Base-by-base conservation (phyloP, 1,140 invertebrate genomes). In the Diabrotica undecimpunctata region DNA sequence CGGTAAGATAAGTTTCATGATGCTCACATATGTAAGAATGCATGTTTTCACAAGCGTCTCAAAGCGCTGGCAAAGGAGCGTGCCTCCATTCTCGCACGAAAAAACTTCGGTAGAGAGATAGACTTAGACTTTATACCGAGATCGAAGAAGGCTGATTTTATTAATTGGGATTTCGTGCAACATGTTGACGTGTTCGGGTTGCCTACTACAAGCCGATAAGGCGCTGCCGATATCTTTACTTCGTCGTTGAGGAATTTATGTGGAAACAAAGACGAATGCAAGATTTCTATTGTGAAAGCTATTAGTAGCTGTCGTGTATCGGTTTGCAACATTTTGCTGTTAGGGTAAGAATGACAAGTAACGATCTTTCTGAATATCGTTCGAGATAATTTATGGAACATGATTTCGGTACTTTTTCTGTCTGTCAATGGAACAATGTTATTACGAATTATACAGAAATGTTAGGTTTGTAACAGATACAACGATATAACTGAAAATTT, bases 121-220 rank as follows among this genome's bases (percentile, higher is more conserved):
- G 59, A 52, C 50, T 52, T 25, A 25, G 25, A 25, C 25, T 25
- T 25, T 25, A 25, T 25, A 41, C 59, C 25, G 41, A 61, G 59
- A 61, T 61, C 59, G 50, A 50, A 46, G 41, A 46, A 46, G 25
- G 50, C 59, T 39, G 59, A 61, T 61, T 61, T 61, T 52, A 52
- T 61, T 61, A 61, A 61, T 61, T 61, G 50, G 41, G 12, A 57
- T 37, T 57, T 57, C 55, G 55, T 57, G 55, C 25, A 37, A 57
- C 55, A 57, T 37, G 55, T 57, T 57, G 55, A 57, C 55, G 10
- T 36, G 4, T 46, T 46, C n/a, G 41, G 41, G 41, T 46, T 46
- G 41, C 41, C 41, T 46, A 46, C 41, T 46, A 46, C 41, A n/a
- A 46, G 41, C 41, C 8, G 41, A 46, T 46, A 46, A 46, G 41